Conservation (phyloP, 2,888 invertebrate genomes). For the Uloborus plumipes region DNA sequence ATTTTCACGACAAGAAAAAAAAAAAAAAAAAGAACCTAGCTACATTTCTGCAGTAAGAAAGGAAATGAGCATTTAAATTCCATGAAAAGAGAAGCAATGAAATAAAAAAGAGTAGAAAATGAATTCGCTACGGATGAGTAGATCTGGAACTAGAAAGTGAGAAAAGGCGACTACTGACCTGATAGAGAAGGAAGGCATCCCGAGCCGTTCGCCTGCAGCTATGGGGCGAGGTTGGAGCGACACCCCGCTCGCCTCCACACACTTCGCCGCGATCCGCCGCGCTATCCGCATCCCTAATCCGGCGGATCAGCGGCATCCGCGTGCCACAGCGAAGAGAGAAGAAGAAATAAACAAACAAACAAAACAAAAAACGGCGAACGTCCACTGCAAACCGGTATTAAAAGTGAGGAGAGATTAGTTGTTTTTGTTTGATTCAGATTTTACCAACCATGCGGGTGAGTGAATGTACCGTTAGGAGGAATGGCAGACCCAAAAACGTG, state of each 20-base stretch:
- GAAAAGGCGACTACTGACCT: conserved; percentile 36
- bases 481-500: conserved; percentile 46
- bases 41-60: too few relatives aligned
- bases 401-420: neutral
- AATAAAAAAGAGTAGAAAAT: too few relatives aligned
- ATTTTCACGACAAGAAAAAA: too few relatives aligned
- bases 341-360: too few relatives aligned
- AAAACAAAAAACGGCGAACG: too few relatives aligned
- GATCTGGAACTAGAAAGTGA: too few relatives aligned
- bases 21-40: too few relatives aligned
- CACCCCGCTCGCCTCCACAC: conserved; percentile 15
- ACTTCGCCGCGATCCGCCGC: conserved; percentile 8
- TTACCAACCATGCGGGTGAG: conserved; percentile 25
- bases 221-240: conserved; percentile 10
- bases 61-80: too few relatives aligned
- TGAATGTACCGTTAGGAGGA: conserved; percentile 25
- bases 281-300: conserved; percentile 47
- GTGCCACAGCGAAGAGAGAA: too few relatives aligned
- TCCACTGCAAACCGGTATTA: too few relatives aligned
- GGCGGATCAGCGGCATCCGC: conserved; percentile 11
- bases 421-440: conserved; percentile 13
- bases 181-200: conserved; percentile 38
- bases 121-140: too few relatives aligned
- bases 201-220: conserved; percentile 26
- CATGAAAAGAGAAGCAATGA: too few relatives aligned